A percentile compares a stretch with the other conserved stretches of the same genome.
These are phyloP conservation scores for Mungos mungo DNA, from an alignment of 2,113 vertebrate species.

Conservation along the genomic window DNA sequence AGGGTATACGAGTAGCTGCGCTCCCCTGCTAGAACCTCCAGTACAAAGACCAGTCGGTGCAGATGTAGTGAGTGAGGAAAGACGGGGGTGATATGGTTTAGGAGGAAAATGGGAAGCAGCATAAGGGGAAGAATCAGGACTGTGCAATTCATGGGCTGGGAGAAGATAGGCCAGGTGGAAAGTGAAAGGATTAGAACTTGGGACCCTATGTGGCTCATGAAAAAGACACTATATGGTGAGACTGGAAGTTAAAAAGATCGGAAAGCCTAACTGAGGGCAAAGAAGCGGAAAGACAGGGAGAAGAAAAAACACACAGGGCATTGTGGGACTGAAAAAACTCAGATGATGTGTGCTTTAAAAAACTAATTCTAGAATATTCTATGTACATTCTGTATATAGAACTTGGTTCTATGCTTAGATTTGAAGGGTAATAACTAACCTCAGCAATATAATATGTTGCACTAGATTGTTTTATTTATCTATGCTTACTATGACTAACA, in stretches of 20 bases:
- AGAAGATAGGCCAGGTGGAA: neutral
- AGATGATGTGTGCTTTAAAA: neutral
- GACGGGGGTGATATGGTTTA: neutral
- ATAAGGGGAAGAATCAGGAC: neutral
- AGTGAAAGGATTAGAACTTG: neutral
- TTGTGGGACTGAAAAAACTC: neutral
- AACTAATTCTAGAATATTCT: neutral
- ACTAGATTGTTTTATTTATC: conserved; percentile 77
- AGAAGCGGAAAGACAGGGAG: neutral
- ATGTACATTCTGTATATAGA: neutral
- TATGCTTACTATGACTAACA: conserved; percentile 44
- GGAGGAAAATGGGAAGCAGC: neutral
- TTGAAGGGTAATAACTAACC: neutral
- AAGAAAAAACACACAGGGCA: neutral
- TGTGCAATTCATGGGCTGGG: neutral
- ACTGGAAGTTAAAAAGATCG: neutral
- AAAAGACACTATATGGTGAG: neutral
- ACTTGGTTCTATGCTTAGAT: neutral
- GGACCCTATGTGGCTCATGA: neutral
- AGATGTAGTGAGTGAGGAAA: neutral
- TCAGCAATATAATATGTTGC: conserved; percentile 74
- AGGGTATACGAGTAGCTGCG: too few species aligned
- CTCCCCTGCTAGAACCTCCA: too few species aligned
- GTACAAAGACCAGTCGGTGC: too few species aligned
- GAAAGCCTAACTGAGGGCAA: neutral